A percentile compares a stretch with the other conserved stretches of the same genome.
phyloP scores from a whole-genome alignment of 1,140 invertebrate genomes.

The Cyclina sinensis region DNA sequence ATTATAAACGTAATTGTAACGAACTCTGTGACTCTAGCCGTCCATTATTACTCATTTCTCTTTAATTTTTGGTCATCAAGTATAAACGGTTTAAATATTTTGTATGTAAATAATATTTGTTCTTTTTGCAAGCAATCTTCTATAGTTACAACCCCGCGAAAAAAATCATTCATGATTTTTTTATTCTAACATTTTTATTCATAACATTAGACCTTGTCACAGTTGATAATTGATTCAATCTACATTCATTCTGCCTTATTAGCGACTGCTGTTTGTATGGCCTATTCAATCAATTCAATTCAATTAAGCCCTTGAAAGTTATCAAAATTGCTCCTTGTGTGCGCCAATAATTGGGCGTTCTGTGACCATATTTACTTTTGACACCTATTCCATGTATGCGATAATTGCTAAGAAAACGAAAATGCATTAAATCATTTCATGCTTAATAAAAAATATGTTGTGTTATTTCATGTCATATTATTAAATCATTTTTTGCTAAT shows the following conservation, averaged over 20 bases:
- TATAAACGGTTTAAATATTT: too few species aligned
- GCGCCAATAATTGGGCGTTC: neutral
- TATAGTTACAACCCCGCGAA: too few species aligned
- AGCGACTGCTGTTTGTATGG: neutral
- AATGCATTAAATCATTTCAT: neutral
- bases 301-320: neutral
- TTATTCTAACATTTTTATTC: neutral
- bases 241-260: neutral
- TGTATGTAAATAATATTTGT: too few species aligned
- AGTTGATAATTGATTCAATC: neutral
- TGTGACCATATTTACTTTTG: constrained; percentile 10
- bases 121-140: too few species aligned
- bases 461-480: too few species aligned
- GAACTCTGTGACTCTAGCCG: too few species aligned
- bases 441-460: too few species aligned
- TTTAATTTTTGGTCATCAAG: too few species aligned
- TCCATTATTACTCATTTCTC: too few species aligned
- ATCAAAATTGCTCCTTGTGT: neutral
- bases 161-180: too few species aligned
- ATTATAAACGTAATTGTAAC: too few species aligned
- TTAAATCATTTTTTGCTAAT: neutral
- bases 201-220: neutral
- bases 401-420: neutral
- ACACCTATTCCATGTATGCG: neutral
- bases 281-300: neutral